phyloP scores from a whole-genome alignment of 2,888 invertebrate genomes.

The Monopis laevigella region DNA sequence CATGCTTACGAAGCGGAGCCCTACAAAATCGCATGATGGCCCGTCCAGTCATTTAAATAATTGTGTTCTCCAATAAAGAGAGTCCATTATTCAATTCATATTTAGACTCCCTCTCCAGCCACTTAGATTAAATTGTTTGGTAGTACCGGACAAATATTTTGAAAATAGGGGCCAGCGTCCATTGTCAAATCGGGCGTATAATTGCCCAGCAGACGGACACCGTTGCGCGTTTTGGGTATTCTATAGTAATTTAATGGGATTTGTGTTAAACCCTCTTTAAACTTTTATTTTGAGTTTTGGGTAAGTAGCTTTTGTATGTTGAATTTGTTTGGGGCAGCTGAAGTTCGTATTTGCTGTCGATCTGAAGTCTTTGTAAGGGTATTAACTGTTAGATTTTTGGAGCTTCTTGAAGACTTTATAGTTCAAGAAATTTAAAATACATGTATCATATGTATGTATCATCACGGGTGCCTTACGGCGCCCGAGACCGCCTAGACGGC shows the following conservation, averaged over 20 bases:
- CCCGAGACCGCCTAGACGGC: too few relatives aligned
- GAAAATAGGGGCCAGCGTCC: constrained; percentile 46
- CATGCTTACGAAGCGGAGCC: too few relatives aligned
- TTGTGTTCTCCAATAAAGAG: constrained; percentile 26
- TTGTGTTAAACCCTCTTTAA: constrained; percentile 8
- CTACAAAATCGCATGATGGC: too few relatives aligned
- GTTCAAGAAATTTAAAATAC: too few relatives aligned
- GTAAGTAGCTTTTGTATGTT: constrained; percentile 6
- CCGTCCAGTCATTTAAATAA: constrained; percentile 20
- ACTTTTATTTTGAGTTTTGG: constrained; percentile 2
- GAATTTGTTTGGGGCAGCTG: constrained; percentile 9
- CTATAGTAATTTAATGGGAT: constrained; percentile 11
- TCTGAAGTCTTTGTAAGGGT: too few relatives aligned
- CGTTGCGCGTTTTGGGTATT: constrained; percentile 5
- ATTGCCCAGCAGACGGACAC: constrained; percentile 26
- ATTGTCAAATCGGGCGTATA: constrained; percentile 64
- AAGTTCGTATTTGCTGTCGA: too few relatives aligned
- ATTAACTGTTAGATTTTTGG: too few relatives aligned
- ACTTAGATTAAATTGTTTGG: constrained; percentile 54
- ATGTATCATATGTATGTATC: too few relatives aligned
- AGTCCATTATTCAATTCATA: constrained; percentile 57
- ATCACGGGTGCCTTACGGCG: too few relatives aligned
- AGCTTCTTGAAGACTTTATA: too few relatives aligned
- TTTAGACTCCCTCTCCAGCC: constrained; percentile 32
- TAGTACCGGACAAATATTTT: constrained; percentile 52